A percentile compares a stretch with the other conserved stretches of the same genome.
These are phyloP conservation scores for Ormyrus nitidulus DNA, from an alignment of 2,888 invertebrate genomes.

Conservation along the genomic window DNA sequence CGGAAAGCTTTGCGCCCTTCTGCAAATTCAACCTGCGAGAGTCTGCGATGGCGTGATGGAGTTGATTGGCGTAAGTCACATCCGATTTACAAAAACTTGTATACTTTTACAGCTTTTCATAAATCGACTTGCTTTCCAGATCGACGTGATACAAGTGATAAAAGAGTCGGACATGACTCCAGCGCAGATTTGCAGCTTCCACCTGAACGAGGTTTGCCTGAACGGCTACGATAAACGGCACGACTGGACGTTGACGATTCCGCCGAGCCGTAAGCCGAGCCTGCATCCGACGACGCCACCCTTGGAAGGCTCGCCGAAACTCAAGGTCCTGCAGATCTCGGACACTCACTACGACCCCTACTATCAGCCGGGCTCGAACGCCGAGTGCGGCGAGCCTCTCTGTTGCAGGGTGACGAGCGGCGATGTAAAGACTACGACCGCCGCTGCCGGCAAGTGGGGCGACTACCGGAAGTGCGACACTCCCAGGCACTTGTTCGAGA, in stretches of 20 bases:
- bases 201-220: constrained; percentile 34
- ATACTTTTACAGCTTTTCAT: background rate
- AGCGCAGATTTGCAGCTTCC: constrained; percentile 49
- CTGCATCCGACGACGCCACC: background rate
- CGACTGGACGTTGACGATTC: constrained; percentile 40
- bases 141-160: constrained; percentile 37
- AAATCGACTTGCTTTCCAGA: constrained; percentile 15
- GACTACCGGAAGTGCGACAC: constrained; percentile 54
- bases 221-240: constrained; percentile 46
- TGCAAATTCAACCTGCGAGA: constrained; percentile 34
- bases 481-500: constrained; percentile 31
- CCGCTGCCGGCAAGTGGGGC: constrained; percentile 53
- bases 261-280: background rate
- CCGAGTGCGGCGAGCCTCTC: constrained; percentile 43
- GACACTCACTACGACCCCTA: constrained; percentile 53
- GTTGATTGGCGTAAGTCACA: constrained; percentile 46
- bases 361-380: constrained; percentile 41
- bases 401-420: constrained; percentile 49
- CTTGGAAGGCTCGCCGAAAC: background rate
- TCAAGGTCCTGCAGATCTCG: constrained; percentile 51
- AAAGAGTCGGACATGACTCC: constrained; percentile 39
- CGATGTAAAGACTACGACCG: background rate
- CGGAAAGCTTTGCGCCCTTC: background rate
- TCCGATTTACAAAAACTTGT: background rate
- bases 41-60: constrained; percentile 49